These are phyloP conservation scores for Nemotelus pantherinus DNA, from an alignment of 2,888 invertebrate genomes.

Conservation along the genomic window DNA sequence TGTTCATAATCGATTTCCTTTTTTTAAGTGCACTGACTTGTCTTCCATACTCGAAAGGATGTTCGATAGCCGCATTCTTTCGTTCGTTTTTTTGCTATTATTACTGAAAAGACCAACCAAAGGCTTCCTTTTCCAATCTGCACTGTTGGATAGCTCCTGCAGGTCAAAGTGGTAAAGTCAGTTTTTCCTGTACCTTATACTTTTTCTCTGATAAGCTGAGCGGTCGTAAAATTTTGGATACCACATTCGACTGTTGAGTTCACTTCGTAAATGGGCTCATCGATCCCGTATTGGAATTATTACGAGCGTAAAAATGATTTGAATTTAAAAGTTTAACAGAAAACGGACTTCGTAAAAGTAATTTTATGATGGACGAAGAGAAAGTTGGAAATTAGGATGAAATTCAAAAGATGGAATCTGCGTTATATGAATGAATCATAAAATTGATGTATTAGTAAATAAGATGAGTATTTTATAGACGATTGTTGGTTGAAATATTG, in stretches of 20 bases:
- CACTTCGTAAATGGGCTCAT: background rate
- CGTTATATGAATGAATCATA: no score
- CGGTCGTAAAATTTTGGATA: slow-evolving; percentile 26
- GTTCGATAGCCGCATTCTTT: slow-evolving; percentile 19
- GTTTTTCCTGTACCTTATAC: background rate
- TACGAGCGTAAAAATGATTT: slow-evolving; percentile 24
- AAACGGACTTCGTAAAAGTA: background rate
- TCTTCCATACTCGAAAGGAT: slow-evolving; percentile 39
- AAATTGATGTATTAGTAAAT: no score
- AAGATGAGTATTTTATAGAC: no score
- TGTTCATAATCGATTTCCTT: slow-evolving; percentile 24
- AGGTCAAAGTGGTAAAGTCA: background rate
- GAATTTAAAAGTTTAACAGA: background rate
- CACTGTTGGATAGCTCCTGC: background rate
- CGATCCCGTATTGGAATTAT: slow-evolving; percentile 18
- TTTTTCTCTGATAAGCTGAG: background rate
- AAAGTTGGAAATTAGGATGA: no score
- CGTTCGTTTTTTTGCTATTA: slow-evolving; percentile 13
- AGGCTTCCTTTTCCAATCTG: background rate
- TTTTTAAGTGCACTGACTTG: slow-evolving; percentile 31
- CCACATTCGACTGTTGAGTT: background rate
- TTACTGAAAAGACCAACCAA: background rate
- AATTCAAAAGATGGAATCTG: no score
- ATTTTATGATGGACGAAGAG: no score
- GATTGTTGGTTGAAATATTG: no score